Base-by-base conservation (phyloP, 64 coral and sea anemone genomes). In the Pocillopora verrucosa region DNA sequence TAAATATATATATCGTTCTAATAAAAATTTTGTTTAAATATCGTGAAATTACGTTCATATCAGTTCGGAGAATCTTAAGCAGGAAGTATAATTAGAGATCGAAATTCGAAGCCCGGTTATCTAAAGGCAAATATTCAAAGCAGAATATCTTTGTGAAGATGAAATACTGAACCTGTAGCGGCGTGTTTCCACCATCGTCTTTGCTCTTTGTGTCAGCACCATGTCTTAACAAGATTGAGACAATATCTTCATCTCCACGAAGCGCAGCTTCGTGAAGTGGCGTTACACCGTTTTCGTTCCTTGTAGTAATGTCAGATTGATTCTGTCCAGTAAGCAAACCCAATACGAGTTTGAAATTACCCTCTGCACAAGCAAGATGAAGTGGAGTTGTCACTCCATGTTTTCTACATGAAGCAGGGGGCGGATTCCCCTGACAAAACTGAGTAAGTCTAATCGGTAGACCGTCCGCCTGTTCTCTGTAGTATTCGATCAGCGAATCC, bases 401-500 rank as follows among this genome's bases (percentile, higher is more conserved):
- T 88, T 90, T 95, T 75, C 97, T 80, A 58, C 91, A 93, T 20
- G 94, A 95, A 22, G 88, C 64, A 59, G 97, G 97, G 64, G 97
- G 97, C 80, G 91, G 91, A 37, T 78, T 89, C 35, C 97, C 97
- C 24, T 67, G 41, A 45, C 93, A 95, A 83, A 78, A 89, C 16
- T 85, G 92, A 41, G 83, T 80, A 37, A 99, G 76, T n/a, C 91
- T 76, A 61, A 93, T 95, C 14, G 97, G 91, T 3, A 99, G 87
- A 9, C 97, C 97, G 36, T 95, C 97, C 13, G 97, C 97, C 62
- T 99, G 89, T 4, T 99, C 94, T 88, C 85, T 76, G 81, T 99
- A 99, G 73, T 99, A 99, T 9, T 95, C 94, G 24, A 99, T 85
- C 37, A 99, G 91, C 3, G 97, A 76, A 56, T 99, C 97, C 38